Evolutionary conservation across 1,140 invertebrate species (phyloP), one percentile per base, ranked within the genome.

Genomic region (Parasteatoda tepidariorum): DNA sequence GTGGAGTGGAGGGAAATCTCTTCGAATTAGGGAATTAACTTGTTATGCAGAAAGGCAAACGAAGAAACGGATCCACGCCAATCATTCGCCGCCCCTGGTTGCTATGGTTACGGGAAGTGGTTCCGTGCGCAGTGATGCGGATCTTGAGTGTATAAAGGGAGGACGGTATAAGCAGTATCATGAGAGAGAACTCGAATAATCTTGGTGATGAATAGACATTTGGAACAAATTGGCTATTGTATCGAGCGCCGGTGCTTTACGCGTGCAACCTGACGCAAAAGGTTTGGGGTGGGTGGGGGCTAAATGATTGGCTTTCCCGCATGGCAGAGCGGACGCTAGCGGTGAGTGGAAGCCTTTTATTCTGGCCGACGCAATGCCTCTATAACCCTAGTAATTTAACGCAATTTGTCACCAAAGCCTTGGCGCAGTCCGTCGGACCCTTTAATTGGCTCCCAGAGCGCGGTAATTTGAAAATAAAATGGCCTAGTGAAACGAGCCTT

Each of bases 401-500:
- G 75, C 75, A 78, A 78, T 73, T 75, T 75, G 73, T 75, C 73
- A 75, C 73, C 73, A 75, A 75, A 75, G 59, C 73, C 59, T 70
- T 30, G 70, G 68, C 81, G 59, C 81, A 73, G 74, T 66, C 68
- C 81, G 70, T n/a, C 81, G 81, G 81, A 66, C 68, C 70, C 81
- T 74, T 83, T 83, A 83, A 83, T 83, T 83, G 81, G 81, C 81
- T 83, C 81, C 34, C 68, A 71, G 68, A 64, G 70, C 81, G 70
- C 70, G 81, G 81, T 83, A 83, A 83, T 83, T 83, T 83, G 81
- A 83, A 83, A 83, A 83, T 83, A 74, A 83, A 83, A 83, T 83
- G 70, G 79, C 68, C 79, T 55, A 67, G 79, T 83, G 79, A 83
- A 83, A 83, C 79, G 79, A 83, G 79, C 79, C 79, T 83, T 83